Evolutionary conservation across 2,797 vertebrate genomes (phyloP).

Genomic region (Bovichtus variegatus): DNA sequence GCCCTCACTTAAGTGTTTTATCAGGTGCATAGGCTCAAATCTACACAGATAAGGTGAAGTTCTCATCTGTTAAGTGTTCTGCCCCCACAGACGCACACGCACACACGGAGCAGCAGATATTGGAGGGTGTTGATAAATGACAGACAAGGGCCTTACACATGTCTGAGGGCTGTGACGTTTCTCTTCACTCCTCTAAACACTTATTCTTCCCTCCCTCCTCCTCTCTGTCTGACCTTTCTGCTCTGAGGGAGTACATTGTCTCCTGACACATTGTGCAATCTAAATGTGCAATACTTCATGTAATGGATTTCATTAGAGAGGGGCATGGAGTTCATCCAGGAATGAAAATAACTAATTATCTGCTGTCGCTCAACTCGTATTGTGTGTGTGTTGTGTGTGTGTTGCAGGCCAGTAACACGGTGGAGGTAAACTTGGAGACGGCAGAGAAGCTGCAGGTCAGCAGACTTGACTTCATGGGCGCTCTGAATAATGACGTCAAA

Average conservation of each 20-base stretch:
- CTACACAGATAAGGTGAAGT: constrained; percentile 56
- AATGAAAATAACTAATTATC: constrained; percentile 18
- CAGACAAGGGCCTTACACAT: constrained; percentile 82
- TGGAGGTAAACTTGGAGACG: constrained; percentile 95
- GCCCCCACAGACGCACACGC: constrained; percentile 22
- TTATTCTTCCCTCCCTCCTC: constrained; percentile 37
- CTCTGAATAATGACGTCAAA: constrained; percentile 96
- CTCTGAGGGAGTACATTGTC: constrained; percentile 63
- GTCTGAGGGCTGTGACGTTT: constrained; percentile 70
- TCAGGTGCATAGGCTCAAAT: constrained; percentile 67
- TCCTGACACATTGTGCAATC: constrained; percentile 46
- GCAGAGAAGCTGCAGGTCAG: constrained; percentile 91
- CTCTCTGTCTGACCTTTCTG: constrained; percentile 75
- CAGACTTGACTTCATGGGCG: constrained; percentile 91
- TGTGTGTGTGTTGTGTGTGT: constrained; percentile 8
- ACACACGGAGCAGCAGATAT: constrained; percentile 76
- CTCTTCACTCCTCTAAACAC: constrained; percentile 65
- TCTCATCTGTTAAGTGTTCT: constrained; percentile 64
- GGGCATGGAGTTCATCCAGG: constrained; percentile 33
- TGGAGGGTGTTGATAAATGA: constrained; percentile 89
- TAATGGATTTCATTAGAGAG: constrained; percentile 39
- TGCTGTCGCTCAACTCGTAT: constrained; percentile 9
- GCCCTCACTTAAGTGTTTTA: constrained; percentile 62
- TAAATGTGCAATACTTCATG: constrained; percentile 37
- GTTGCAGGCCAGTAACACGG: constrained; percentile 90